Evolutionary conservation across 2,113 vertebrate genomes (phyloP).

Genomic region (Ammodytes marinus): DNA sequence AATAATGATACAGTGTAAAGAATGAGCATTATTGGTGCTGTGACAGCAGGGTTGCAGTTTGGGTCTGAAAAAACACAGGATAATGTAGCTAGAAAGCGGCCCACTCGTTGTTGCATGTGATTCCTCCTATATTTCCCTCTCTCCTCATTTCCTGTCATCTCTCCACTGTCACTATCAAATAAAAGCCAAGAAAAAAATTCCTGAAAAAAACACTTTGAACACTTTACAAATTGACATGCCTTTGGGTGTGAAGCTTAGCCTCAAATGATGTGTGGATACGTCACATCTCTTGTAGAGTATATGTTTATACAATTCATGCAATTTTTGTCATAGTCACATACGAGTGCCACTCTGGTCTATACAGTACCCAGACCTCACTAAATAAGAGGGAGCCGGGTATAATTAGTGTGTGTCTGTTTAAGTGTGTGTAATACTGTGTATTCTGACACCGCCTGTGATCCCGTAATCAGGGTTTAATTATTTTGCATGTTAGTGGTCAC

Average conservation of each 20-base stretch:
- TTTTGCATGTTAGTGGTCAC: constrained; percentile 36
- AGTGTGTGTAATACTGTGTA: background rate
- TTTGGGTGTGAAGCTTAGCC: background rate
- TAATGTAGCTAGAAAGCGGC: background rate
- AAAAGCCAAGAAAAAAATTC: background rate
- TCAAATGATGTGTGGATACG: background rate
- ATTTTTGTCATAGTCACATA: background rate
- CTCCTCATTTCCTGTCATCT: background rate
- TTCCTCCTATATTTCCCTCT: background rate
- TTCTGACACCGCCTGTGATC: constrained; percentile 24
- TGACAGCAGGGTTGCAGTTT: background rate
- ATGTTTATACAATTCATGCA: background rate
- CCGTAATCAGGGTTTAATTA: constrained; percentile 35
- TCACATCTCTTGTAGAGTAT: background rate
- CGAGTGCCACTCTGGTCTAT: background rate
- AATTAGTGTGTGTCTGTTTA: background rate
- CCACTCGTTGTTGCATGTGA: background rate
- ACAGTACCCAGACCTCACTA: background rate
- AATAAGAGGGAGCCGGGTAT: background rate
- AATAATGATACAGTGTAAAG: background rate
- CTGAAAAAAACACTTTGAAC: background rate
- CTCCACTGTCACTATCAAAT: too few species aligned
- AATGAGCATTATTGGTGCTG: background rate
- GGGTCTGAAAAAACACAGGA: background rate
- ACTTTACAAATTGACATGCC: background rate